A percentile compares a stretch with the other conserved stretches of the same genome.
Conservation (phyloP, 2,797 vertebrate genomes). For the Chrysocyon brachyurus region DNA sequence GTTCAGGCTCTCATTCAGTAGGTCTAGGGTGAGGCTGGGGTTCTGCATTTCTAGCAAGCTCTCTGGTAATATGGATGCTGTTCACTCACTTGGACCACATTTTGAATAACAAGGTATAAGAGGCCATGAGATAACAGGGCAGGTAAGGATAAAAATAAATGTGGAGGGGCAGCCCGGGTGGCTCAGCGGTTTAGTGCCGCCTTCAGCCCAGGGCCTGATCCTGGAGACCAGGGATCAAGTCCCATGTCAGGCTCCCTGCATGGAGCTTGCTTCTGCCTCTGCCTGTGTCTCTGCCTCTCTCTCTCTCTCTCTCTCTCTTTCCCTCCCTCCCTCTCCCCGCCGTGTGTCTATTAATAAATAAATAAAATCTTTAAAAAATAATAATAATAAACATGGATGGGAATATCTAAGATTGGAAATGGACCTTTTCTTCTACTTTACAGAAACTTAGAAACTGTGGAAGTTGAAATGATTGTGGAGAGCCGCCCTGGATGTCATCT, state of each 20-base stretch:
- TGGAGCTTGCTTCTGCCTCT: too few relatives aligned
- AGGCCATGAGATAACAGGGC: background rate
- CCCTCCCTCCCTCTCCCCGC: too few relatives aligned
- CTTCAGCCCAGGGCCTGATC: too few relatives aligned
- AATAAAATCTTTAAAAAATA: too few relatives aligned
- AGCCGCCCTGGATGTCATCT: background rate
- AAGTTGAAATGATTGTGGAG: background rate
- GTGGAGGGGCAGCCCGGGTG: background rate
- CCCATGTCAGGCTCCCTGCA: too few relatives aligned
- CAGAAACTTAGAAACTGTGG: background rate
- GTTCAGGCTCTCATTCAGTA: conserved; percentile 13
- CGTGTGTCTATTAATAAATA: too few relatives aligned
- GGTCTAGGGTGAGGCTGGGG: background rate
- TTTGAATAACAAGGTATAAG: background rate
- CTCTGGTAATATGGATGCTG: background rate
- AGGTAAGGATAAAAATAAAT: background rate
- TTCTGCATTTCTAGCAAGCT: conserved; percentile 5
- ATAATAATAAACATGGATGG: background rate
- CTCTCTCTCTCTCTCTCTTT: too few relatives aligned
- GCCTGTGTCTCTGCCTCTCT: too few relatives aligned
- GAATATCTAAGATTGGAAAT: background rate
- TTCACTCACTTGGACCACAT: background rate
- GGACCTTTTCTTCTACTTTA: background rate
- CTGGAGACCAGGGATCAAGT: too few relatives aligned
- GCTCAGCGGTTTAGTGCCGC: too few relatives aligned